Percentiles rank a stretch among this genome's conserved stretches.
phyloP scores from a whole-genome alignment of 2,113 vertebrate species.

The Sterna hirundo region DNA sequence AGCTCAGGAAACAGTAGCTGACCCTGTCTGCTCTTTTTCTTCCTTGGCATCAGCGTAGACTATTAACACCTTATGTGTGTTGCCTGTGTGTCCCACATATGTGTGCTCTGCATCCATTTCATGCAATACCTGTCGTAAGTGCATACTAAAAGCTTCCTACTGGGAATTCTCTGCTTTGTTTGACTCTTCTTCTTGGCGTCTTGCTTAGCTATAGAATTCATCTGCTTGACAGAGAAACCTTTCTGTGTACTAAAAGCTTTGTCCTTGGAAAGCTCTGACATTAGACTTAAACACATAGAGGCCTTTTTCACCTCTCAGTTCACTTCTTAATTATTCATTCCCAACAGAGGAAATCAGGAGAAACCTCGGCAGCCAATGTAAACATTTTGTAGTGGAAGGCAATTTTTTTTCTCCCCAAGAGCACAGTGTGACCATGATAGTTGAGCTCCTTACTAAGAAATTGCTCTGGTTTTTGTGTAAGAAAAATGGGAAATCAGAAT shows the following conservation, averaged over 20 bases:
- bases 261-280: slow-evolving; percentile 74
- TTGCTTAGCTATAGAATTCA: slow-evolving; percentile 47
- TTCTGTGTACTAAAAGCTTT: slow-evolving; percentile 31
- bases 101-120: slow-evolving; percentile 59
- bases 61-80: slow-evolving; percentile 68
- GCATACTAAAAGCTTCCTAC: slow-evolving; percentile 31
- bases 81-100: slow-evolving; percentile 16
- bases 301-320: slow-evolving; percentile 67
- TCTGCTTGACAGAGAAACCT: slow-evolving; percentile 57
- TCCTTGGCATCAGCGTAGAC: slow-evolving; percentile 68
- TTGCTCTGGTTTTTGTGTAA: neutral
- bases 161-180: slow-evolving; percentile 40
- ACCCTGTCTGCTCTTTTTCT: slow-evolving; percentile 67
- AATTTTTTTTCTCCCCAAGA: slow-evolving; percentile 69
- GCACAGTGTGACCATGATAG: slow-evolving; percentile 8
- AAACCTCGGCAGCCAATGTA: slow-evolving; percentile 70
- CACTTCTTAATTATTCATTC: slow-evolving; percentile 76
- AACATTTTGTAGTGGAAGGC: slow-evolving; percentile 79
- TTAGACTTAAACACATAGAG: slow-evolving; percentile 41
- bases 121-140: slow-evolving; percentile 38
- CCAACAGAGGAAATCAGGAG: slow-evolving; percentile 70
- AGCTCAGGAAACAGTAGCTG: slow-evolving; percentile 76
- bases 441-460: neutral
- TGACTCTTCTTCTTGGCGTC: slow-evolving; percentile 4
- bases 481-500: neutral